These are phyloP conservation scores for Timema podura DNA, from an alignment of 2,888 invertebrate species.

Conservation along the genomic window DNA sequence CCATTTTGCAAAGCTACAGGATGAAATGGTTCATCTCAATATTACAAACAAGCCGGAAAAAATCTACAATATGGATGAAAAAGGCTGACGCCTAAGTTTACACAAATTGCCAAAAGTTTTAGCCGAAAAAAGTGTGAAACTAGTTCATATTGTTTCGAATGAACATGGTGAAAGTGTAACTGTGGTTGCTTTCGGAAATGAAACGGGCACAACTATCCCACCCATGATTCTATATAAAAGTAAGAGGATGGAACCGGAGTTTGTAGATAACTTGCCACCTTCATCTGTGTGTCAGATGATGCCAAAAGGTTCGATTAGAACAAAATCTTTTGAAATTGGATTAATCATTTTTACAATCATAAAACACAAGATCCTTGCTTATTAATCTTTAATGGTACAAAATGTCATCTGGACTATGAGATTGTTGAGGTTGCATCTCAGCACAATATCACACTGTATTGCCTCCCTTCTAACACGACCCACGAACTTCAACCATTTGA, in stretches of 20 bases:
- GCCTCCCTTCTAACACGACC: conserved; percentile 40
- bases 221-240: conserved; percentile 20
- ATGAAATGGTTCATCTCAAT: not conserved
- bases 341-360: conserved; percentile 36
- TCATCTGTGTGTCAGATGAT: conserved; percentile 31
- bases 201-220: conserved; percentile 16
- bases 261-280: conserved; percentile 33
- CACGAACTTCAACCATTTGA: conserved; percentile 38
- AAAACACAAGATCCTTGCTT: conserved; percentile 33
- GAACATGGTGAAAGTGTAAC: conserved; percentile 14
- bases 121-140: conserved; percentile 9
- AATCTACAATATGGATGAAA: not conserved
- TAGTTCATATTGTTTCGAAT: conserved; percentile 2
- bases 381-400: conserved; percentile 39
- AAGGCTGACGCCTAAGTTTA: not conserved
- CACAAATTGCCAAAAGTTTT: conserved; percentile 8
- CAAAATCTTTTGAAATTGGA: conserved; percentile 33
- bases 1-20: not conserved
- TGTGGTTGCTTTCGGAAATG: conserved; percentile 14
- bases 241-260: conserved; percentile 12
- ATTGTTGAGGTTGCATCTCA: conserved; percentile 30
- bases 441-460: conserved; percentile 2
- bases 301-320: conserved; percentile 38
- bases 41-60: conserved; percentile 7
- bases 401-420: conserved; percentile 36